Base-by-base conservation (phyloP, 2,888 invertebrate genomes). In the Cyclophora punctaria region DNA sequence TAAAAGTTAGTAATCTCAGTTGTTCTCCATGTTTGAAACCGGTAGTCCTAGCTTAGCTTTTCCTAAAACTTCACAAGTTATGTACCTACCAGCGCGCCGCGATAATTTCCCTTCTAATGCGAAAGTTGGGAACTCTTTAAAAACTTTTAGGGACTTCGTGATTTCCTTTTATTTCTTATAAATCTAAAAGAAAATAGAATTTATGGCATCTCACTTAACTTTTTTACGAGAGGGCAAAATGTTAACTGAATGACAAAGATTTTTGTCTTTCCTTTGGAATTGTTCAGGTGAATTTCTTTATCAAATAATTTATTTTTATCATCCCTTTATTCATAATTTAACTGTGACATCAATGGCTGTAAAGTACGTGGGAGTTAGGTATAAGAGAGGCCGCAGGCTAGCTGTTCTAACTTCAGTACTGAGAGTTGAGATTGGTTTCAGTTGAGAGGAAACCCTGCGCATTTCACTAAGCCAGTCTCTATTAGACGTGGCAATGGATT, bases 61-160 rank as follows among this genome's bases (percentile, higher is more conserved):
- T 37, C 5, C 4, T 37, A 56, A 75, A 80, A 78, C 74, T 81
- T 79, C 66, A 61, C 60, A 74, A 78, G 78, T 81, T 79, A 78
- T 20, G 20, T 78, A 77, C 70, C 75, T 72, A 37, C 37, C 37
- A 5, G 66, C 66, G 66, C 64, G 67, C 72, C 62, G 69, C 72
- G 69, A 77, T 80, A 79, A 81, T 82, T 82, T 79, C 73, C 75
- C 76, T 79, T 78, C 75, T 80, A 80, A 82, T 74, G 72, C 69
- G 64, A 57, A 77, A 81, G 76, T 79, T 78, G 63, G 67, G 66
- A 69, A 73, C 69, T 71, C 71, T 70, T 74, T 68, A 67, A 69
- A 73, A 79, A 73, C 57, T 78, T 79, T 69, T 57, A 47, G 64
- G 58, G 61, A 65, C 65, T 69, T 66, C 60, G 63, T 66, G 65